A percentile compares a stretch with the other conserved stretches of the same genome.
These are phyloP conservation scores for Bettongia penicillata DNA, from an alignment of 2,113 vertebrate genomes.

Conservation along the genomic window DNA sequence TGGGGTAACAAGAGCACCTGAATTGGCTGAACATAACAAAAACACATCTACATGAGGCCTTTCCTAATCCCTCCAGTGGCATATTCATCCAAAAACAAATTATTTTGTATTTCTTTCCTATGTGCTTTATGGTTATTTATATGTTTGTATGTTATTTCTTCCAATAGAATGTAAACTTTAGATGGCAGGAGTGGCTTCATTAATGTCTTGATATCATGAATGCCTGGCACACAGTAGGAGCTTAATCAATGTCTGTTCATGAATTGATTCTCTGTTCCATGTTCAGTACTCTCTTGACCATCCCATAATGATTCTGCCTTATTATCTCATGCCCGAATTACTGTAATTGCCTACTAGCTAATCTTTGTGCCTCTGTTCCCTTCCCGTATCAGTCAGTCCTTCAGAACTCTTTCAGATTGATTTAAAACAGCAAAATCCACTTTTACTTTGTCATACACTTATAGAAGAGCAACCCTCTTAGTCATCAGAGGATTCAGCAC, in stretches of 20 bases:
- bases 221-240: background rate
- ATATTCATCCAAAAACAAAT: background rate
- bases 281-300: background rate
- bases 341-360: background rate
- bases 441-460: background rate
- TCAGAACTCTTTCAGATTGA: constrained; percentile 7
- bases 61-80: background rate
- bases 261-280: background rate
- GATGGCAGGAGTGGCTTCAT: background rate
- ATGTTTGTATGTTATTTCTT: background rate
- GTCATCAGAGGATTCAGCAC: background rate
- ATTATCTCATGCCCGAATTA: constrained; percentile 23
- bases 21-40: no score
- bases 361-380: background rate
- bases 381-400: background rate
- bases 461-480: background rate
- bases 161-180: background rate
- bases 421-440: background rate
- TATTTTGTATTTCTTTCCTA: background rate
- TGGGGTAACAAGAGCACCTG: no score
- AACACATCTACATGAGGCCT: background rate
- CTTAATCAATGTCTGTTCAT: background rate
- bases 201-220: background rate
- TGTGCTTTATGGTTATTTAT: background rate
- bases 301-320: background rate